Conservation (phyloP, 2,797 vertebrate genomes). For the Lacerta agilis region DNA sequence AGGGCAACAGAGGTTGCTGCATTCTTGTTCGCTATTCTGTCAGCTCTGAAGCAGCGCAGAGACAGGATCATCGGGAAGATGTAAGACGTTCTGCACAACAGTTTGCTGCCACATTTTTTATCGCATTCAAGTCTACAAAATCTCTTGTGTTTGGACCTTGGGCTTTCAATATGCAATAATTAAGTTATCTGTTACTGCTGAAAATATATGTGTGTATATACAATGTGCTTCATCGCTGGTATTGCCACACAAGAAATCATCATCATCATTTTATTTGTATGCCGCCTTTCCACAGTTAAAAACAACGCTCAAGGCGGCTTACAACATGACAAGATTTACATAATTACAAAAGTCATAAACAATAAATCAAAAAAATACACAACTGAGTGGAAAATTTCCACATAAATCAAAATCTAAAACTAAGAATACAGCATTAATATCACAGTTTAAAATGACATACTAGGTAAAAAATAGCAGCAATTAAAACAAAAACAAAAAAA, state of each 20-base stretch:
- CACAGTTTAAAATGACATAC: no score
- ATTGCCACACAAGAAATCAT: background rate
- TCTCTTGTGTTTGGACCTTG: background rate
- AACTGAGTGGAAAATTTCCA: no score
- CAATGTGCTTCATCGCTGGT: background rate
- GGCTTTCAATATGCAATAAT: background rate
- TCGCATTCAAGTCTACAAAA: background rate
- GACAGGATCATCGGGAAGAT: conserved; percentile 20
- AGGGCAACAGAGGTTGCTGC: background rate
- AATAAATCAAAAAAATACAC: no score
- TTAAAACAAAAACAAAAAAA: no score
- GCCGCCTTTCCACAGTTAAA: no score
- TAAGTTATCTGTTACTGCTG: background rate
- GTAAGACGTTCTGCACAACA: background rate
- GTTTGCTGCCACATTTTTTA: background rate
- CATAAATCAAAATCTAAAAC: no score
- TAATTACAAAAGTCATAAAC: no score
- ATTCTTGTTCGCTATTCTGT: conserved; percentile 11
- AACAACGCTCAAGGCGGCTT: no score
- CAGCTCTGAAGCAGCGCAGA: background rate
- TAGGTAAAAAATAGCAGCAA: no score
- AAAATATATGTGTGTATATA: background rate
- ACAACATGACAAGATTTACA: no score
- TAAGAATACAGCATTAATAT: no score
- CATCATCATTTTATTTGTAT: no score